Conservation (phyloP, 1,140 invertebrate species). For the Heliothis virescens region DNA sequence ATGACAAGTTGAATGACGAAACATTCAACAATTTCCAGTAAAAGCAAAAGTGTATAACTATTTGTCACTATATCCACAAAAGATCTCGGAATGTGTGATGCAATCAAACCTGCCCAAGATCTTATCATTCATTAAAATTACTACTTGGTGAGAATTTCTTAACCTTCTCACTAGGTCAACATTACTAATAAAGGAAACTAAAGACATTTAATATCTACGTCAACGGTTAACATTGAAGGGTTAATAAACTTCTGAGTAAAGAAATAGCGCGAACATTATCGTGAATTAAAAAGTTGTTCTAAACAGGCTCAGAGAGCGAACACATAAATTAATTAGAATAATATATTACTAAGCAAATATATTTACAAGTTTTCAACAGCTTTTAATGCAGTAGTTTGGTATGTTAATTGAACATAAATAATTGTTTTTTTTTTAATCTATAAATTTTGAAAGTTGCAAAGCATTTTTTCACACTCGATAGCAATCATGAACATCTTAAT, state of each 20-base stretch:
- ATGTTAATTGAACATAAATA: too few species aligned
- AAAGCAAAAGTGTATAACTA: too few species aligned
- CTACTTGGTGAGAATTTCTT: not conserved
- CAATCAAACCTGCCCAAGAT: conserved; percentile 5
- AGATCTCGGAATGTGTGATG: not conserved
- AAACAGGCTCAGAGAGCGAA: not conserved
- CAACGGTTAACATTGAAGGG: conserved; percentile 16
- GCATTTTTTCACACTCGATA: too few species aligned
- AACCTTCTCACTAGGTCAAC: conserved; percentile 12
- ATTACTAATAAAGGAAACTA: conserved; percentile 4
- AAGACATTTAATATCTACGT: not conserved
- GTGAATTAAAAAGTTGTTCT: conserved; percentile 14
- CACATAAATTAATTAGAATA: not conserved
- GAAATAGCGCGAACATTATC: not conserved
- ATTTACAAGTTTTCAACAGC: not conserved
- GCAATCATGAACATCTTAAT: too few species aligned
- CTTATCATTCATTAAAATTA: not conserved
- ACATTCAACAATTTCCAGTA: too few species aligned
- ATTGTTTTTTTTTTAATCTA: too few species aligned
- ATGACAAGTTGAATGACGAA: too few species aligned
- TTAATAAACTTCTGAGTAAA: not conserved
- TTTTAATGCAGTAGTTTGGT: not conserved
- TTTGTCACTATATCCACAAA: not conserved
- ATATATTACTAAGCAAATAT: not conserved
- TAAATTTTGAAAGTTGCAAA: too few species aligned